These are phyloP conservation scores for Limnephilus lunatus DNA, from an alignment of 2,888 invertebrate species.

Conservation along the genomic window DNA sequence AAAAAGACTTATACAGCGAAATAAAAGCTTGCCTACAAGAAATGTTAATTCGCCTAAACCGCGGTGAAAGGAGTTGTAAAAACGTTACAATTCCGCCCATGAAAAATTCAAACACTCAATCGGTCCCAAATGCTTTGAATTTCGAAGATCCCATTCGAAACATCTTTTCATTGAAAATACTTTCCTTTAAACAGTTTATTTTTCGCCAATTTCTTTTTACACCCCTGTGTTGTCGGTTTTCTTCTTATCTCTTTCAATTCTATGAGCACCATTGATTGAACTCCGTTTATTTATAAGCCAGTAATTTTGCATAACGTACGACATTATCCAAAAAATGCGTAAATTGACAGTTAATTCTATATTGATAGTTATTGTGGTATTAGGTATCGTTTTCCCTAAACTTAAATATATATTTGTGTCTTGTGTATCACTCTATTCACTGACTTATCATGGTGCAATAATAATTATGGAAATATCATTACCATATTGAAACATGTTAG, in stretches of 20 bases:
- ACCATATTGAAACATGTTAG: not conserved
- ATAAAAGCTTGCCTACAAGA: not conserved
- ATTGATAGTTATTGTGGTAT: not conserved
- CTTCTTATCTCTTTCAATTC: not conserved
- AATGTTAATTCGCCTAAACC: not conserved
- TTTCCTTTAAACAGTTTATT: not conserved
- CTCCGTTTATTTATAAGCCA: too few relatives aligned
- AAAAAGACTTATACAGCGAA: not conserved
- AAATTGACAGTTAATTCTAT: too few relatives aligned
- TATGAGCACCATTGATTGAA: too few relatives aligned
- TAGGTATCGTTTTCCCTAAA: not conserved
- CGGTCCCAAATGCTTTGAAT: slow-evolving; percentile 15
- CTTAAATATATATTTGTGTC: not conserved
- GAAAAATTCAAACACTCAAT: slow-evolving; percentile 7
- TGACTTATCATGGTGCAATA: not conserved
- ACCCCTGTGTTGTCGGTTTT: not conserved
- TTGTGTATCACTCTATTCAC: not conserved
- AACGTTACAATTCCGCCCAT: slow-evolving; percentile 3
- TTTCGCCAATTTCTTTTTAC: not conserved
- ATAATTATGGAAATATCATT: not conserved
- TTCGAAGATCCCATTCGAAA: not conserved
- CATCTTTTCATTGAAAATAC: not conserved
- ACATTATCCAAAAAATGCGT: too few relatives aligned
- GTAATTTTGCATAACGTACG: too few relatives aligned
- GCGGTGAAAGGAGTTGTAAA: slow-evolving; percentile 1